Evolutionary conservation across 1,140 invertebrate genomes (phyloP), one percentile per base, ranked within the genome.

Genomic region (Vanessa atalanta): DNA sequence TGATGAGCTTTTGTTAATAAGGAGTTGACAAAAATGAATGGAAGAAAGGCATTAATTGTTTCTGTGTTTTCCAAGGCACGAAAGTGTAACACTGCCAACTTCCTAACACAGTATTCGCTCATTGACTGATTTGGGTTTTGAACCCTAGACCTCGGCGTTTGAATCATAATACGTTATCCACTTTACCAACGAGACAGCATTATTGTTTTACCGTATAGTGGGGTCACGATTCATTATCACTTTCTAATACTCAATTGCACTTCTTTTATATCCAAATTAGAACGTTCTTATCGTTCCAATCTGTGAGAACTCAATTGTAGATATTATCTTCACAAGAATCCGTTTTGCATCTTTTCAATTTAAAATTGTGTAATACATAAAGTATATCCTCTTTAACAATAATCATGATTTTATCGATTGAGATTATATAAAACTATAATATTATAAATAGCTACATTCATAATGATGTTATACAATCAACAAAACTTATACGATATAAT

Each of bases 241-340:
- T 75, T 75, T 75, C 73, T 75, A 75, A 75, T 75, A 73, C 43
- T 75, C 73, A 70, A 75, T 75, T 75, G 55, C 60, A 74, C 60
- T 67, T 69, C 66, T 75, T 71, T 75, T 71, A 75, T 75, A 70
- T 66, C 73, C 47, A 67, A 71, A 71, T 75, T 71, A 75, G 73
- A 71, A 75, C 72, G 63, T 48, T 50, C 47, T 23, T 71, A 71
- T 75, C 69, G 20, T 71, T 75, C 71, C 43, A 47, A 71, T 75
- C 73, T 47, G 67, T 75, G 64, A 67, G 65, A 75, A 75, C 53
- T 67, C 68, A 67, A 70, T 75, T 75, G 55, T 71, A 75, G 73
- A 75, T 71, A 47, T 70, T 75, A 75, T 75, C 73, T 67, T 50
- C 20, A 13, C 15, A 16, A 31, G 48, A 71, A 55, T 71, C 53